Evolutionary conservation across 2,797 vertebrate genomes (phyloP).

Genomic region (Acanthornis magna): DNA sequence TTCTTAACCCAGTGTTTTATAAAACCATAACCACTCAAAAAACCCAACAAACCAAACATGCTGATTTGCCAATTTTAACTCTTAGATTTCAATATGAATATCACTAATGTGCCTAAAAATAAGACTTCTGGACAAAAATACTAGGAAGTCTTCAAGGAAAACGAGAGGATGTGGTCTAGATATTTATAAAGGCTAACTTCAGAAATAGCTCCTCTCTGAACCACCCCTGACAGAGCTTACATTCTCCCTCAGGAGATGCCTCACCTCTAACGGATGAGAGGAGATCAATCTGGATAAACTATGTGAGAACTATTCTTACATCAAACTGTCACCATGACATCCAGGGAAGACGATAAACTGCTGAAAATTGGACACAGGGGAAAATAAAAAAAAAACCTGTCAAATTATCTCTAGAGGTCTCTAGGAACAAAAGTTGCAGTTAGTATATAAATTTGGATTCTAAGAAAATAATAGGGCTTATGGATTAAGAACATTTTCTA

Average conservation of each 20-base stretch:
- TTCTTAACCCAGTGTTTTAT: background rate
- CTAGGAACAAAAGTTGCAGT: background rate
- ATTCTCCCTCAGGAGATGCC: background rate
- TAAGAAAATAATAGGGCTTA: background rate
- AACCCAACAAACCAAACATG: rapidly evolving
- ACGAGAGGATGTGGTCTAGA: background rate
- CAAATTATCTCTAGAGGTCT: background rate
- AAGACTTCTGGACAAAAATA: background rate
- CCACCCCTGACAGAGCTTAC: background rate
- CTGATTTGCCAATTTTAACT: background rate
- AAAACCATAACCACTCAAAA: background rate
- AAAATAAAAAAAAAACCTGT: background rate
- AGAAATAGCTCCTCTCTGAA: background rate
- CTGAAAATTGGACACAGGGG: background rate
- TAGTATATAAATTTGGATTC: background rate
- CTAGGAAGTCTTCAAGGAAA: background rate
- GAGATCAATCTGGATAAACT: background rate
- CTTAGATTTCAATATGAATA: background rate
- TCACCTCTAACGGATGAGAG: background rate
- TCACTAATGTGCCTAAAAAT: background rate
- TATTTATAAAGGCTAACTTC: background rate
- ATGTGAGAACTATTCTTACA: background rate
- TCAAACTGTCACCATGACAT: background rate
- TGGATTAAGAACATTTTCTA: rapidly evolving
- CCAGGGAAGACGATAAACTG: background rate